Base-by-base conservation (phyloP, 2,888 invertebrate species). In the Temnothorax unifasciatus region DNA sequence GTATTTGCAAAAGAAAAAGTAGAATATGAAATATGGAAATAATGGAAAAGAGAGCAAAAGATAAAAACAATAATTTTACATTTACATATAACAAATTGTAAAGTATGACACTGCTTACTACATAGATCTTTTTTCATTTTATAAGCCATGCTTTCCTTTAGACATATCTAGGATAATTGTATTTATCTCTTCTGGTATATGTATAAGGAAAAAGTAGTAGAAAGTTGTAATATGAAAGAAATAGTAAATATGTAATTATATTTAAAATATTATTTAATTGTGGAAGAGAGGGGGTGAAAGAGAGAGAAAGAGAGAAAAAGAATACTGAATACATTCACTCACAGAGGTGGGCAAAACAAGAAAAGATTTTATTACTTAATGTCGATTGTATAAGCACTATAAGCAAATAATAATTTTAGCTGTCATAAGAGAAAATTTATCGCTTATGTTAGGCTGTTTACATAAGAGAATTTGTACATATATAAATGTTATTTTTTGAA, bases 1-100 rank as follows among this genome's bases (percentile, higher is more conserved):
- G 21, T 21, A 50, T 75, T 34, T 75, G 50, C n/a, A 21, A 29
- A 44, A 50, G 25, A 3, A 57, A 44, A 75, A 75, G 59, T 47
- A 77, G 29, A 38, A 18, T 2, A 29, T 25, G 25, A n/a, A 41
- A 69, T 34, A 52, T 34, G 9, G n/a, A n/a, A n/a, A n/a, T n/a
- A n/a, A n/a, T 34, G 47, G 15, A n/a, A 69, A n/a, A 50, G 59
- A 61, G n/a, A 63, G 0, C n/a, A 6, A 13, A 34, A 47, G 11
- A 50, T 21, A 50, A 13, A 15, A n/a, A 66, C 54, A 44, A 52
- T 44, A 41, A 44, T 54, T 66, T 29, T 38, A 54, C 13, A 41
- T 34, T 41, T 38, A 34, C 25, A 34, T 15, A 29, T 52, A 47
- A 75, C 44, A 61, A 47, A 63, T 41, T 38, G 18, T n/a, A 61